Base-by-base conservation (phyloP, 2,797 vertebrate species). In the Myripristis jacobus region DNA sequence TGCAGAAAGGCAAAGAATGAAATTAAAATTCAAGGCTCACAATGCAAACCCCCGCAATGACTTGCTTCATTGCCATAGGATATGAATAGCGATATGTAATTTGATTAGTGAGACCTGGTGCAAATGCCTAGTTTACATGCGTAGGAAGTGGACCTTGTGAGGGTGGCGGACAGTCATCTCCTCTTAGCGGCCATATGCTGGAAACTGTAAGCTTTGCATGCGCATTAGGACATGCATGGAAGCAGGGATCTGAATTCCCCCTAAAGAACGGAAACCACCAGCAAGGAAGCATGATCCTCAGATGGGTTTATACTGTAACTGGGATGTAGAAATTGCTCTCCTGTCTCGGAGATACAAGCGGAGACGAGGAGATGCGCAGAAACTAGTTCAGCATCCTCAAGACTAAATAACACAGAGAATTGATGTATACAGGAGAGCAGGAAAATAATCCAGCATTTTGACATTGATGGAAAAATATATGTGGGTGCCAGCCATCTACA, bases 211-310 rank as follows among this genome's bases (percentile, higher is more conserved):
- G 58, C 76, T 43, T 74, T 67, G 80, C 70, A 54, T 54, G 65
- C 65, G 73, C 59, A 66, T 46, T 56, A 41, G 43, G 48, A 31
- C 54, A 41, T 22, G 53, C 62, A 57, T 1, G 24, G 70, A 61
- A 51, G 34, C 46, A 38, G 43, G 19, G 59, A 76, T 82, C 65
- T 46, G 34, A 83, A 82, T 73, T 36, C 43, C 56, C 75, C 81
- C 87, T 57, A 64, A 77, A 83, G 87, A 82, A 81, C 46, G 66
- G 61, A 81, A 89, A 75, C 62, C 75, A 80, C 66, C 74, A 84
- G 86, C 91, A 88, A 87, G 73, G 59, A 83, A 79, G 79, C 54
- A 87, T 92, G 89, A 86, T 68, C 74, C 63, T 91, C 84, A 86
- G 56, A 60, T 62, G 11, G 48, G n/a, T 66, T 80, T 38, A 53